Evolutionary conservation across 2,888 invertebrate species (phyloP).

Genomic region (Phengaris arion): DNA sequence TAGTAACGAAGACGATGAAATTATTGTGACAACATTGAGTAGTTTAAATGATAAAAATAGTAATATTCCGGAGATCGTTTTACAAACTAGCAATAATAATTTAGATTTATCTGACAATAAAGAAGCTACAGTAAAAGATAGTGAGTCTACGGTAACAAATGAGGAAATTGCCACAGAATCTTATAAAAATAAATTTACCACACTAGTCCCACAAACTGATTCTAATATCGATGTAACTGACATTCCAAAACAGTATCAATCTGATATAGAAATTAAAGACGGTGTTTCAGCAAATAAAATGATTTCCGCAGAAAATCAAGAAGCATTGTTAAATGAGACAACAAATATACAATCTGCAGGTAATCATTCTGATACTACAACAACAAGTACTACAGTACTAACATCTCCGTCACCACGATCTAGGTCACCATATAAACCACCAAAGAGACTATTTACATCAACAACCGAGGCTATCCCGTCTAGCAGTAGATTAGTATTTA

Average conservation of each 20-base stretch:
- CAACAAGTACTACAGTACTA: conserved; percentile 52
- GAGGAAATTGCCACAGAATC: conserved; percentile 9
- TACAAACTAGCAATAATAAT: conserved; percentile 50
- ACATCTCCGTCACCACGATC: conserved; percentile 51
- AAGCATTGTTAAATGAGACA: conserved; percentile 31
- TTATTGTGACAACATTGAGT: not conserved
- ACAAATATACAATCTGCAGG: conserved; percentile 26
- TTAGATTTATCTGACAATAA: conserved; percentile 52
- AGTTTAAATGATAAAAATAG: conserved; percentile 30
- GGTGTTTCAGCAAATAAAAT: not conserved
- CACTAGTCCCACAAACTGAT: not conserved
- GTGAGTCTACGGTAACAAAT: not conserved
- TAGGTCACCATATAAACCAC: conserved; percentile 65
- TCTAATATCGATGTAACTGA: conserved; percentile 2
- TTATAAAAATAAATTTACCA: not conserved
- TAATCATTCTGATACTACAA: conserved; percentile 50
- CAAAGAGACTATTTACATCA: conserved; percentile 63
- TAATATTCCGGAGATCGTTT: conserved; percentile 47
- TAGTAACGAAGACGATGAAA: conserved; percentile 26
- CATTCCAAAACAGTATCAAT: not conserved
- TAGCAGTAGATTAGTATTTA: conserved; percentile 63
- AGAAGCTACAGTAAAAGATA: conserved; percentile 33
- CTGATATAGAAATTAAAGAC: not conserved
- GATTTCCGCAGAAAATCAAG: conserved; percentile 17
- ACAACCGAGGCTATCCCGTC: conserved; percentile 65